Base-by-base conservation (phyloP, 2,113 vertebrate genomes). In the Elephantulus edwardii region DNA sequence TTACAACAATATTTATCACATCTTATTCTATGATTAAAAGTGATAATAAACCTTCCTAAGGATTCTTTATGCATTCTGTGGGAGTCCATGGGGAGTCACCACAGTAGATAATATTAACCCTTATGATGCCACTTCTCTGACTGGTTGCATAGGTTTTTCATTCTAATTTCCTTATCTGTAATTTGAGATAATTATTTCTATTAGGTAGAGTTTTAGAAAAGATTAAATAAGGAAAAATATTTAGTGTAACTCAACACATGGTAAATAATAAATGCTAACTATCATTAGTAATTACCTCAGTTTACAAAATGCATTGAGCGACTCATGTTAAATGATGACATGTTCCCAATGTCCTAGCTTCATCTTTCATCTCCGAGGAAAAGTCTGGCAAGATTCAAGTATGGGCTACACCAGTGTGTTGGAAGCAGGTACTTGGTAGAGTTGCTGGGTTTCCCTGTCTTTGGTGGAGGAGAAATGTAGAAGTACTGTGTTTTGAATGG, bases 161-260 rank as follows among this genome's bases (percentile, higher is more conserved):
- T 70, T 40, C 44, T 20, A 44, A 50, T 81, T 90, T 90, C 33
- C 46, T 72, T 40, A 52, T 70, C 13, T 68, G 33, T 75, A 83
- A 88, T 88, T 87, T 58, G 24, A 40, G 9, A 64, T 81, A 66
- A 40, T 80, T 74, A 48, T 91, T 88, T 92, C 40, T 83, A 22
- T 54, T 89, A 83, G 40, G 52, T 46, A 58, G 11, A 22, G 38
- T 72, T 82, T 20, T 30, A 42, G 17, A 62, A 80, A 93, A 54
- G 35, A 89, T 75, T 85, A 74, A 91, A 78, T 89, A 40, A 87
- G 70, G 40, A 76, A 83, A 89, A 84, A 3, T n/a, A 22, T 48
- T 93, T 71, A 38, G 11, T 83, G 30, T 56, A 78, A 46, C 5
- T 16, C 4, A 52, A 24, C 56, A 83, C 42, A 44, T 71, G 88